Base-by-base conservation (phyloP, 2,888 invertebrate genomes). In the Heliconius ismenius region DNA sequence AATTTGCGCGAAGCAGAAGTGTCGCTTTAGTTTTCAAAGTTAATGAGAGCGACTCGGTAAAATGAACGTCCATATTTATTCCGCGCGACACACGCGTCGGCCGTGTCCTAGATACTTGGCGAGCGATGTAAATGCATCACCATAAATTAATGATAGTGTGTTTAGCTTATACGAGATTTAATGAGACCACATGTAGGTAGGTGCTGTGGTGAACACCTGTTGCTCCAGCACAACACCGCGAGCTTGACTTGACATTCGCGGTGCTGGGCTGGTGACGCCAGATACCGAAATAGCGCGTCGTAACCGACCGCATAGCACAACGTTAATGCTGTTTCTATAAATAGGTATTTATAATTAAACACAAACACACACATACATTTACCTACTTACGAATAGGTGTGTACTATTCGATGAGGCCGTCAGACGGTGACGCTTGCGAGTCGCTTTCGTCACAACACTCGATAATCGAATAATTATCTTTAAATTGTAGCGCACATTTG, bases 191-290 rank as follows among this genome's bases (percentile, higher is more conserved):
- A 86, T 87, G 18, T 21, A 32, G 32, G 49, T 49, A 7, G 49
- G 18, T 18, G 7, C 2, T 21, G 21, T 49, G 49, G 49, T 49
- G 86, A 85, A 87, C 91, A 93, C 93, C 90, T 93, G 93, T 93
- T 92, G 91, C 88, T 87, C 21, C 18, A 49, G 21, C 87, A 89
- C 88, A 89, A 86, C 88, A 87, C 89, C 89, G 89, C 92, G 92
- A 90, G 93, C 92, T 93, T 93, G 93, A 93, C 93, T 93, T 93
- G 93, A 93, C 93, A 92, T 93, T 93, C 90, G 88, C 89, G 86
- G 88, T 87, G 85, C 90, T 90, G 89, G 91, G 85, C 90, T 90
- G 89, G 92, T 91, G 91, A 92, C 91, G 89, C 84, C 84, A 86
- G 84, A 83, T 87, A 92, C 92, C 90, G 87, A 93, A 93, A 93